These are phyloP conservation scores for Basileuterus tristriatus DNA, from an alignment of 2,797 vertebrate genomes.

Conservation along the genomic window DNA sequence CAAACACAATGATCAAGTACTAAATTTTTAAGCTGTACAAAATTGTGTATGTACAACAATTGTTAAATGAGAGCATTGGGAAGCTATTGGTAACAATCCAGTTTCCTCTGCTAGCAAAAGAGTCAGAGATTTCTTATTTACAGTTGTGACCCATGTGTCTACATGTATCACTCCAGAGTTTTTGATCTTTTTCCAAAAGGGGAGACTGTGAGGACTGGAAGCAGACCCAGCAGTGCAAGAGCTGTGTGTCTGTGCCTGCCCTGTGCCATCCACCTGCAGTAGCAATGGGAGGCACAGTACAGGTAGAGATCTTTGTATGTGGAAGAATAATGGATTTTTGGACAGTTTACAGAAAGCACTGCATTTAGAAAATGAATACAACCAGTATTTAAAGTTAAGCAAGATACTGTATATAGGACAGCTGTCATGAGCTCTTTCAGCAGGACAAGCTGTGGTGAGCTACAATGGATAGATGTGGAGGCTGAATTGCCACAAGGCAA, in stretches of 20 bases:
- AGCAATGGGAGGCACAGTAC: background rate
- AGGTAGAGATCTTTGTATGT: background rate
- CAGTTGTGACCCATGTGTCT: background rate
- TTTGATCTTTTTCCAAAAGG: background rate
- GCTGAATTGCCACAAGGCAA: background rate
- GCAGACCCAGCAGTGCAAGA: background rate
- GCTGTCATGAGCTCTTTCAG: background rate
- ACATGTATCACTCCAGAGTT: background rate
- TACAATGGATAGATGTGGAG: background rate
- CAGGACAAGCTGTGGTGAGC: background rate
- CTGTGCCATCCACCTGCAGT: background rate
- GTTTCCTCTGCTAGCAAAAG: background rate
- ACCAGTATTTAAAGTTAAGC: background rate
- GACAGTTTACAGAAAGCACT: background rate
- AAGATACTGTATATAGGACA: background rate
- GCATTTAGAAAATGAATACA: background rate
- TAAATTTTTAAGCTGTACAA: background rate
- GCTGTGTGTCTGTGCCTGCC: background rate
- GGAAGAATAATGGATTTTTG: background rate
- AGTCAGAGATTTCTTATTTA: background rate
- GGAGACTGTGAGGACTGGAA: background rate
- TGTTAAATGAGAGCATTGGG: background rate
- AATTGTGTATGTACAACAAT: background rate
- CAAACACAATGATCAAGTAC: background rate
- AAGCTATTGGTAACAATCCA: background rate